A percentile compares a stretch with the other conserved stretches of the same genome.
Evolutionary conservation across 2,888 invertebrate species (phyloP).

Genomic region (Drosophila rubida): DNA sequence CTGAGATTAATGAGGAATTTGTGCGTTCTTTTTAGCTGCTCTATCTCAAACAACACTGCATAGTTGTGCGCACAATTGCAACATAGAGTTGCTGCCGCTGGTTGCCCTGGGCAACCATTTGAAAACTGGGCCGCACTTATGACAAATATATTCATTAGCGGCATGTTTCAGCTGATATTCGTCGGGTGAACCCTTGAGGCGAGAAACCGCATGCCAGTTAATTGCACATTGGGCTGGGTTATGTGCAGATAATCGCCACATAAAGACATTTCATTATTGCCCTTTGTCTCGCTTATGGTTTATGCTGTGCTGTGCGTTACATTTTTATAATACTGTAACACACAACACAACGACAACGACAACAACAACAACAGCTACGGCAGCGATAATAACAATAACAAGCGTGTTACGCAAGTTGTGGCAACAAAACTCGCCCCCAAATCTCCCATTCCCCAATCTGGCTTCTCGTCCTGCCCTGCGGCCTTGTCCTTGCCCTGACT

Average conservation of each 20-base stretch:
- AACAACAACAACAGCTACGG: constrained; percentile 36
- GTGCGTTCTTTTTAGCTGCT: constrained; percentile 2
- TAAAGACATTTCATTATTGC: constrained; percentile 75
- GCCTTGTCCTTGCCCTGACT: constrained; percentile 23
- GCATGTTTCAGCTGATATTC: constrained; percentile 12
- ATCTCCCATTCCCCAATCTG: constrained; percentile 7
- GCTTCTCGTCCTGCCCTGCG: constrained; percentile 30
- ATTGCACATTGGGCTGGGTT: constrained; percentile 67
- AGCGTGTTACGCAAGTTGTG: constrained; percentile 47
- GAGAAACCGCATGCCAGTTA: constrained; percentile 56
- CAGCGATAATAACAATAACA: constrained; percentile 43
- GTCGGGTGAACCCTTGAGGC: constrained; percentile 5
- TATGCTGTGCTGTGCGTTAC: constrained; percentile 37
- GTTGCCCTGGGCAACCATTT: constrained; percentile 7
- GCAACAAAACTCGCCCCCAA: constrained; percentile 31
- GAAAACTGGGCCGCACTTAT: neutral
- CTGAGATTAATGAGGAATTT: constrained; percentile 2
- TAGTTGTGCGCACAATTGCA: neutral
- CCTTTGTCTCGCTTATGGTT: constrained; percentile 51
- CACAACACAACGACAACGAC: constrained; percentile 30
- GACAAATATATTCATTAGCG: neutral
- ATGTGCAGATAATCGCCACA: constrained; percentile 73
- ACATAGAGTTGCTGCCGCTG: neutral
- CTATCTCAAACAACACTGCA: neutral
- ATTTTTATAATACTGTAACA: constrained; percentile 55